Conservation (phyloP, 2,113 vertebrate genomes). For the Bubo bubo region DNA sequence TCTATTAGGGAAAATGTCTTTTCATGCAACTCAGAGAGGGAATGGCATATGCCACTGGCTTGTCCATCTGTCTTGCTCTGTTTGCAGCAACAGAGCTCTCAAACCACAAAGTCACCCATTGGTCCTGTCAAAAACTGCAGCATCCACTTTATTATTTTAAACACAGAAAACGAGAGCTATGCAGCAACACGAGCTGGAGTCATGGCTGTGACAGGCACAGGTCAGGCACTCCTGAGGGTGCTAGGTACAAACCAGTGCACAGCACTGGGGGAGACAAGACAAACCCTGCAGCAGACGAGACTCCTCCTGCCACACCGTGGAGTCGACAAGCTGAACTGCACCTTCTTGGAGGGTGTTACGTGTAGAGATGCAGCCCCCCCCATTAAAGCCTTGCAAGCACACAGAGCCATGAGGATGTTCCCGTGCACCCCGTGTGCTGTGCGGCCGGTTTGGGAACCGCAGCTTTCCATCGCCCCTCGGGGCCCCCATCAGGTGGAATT, state of each 20-base stretch:
- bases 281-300: background rate
- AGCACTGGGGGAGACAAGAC: accelerated
- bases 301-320: accelerated
- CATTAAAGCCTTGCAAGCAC: background rate
- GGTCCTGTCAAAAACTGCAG: background rate
- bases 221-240: accelerated
- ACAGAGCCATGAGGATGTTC: accelerated
- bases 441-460: background rate
- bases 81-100: background rate
- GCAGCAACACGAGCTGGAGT: background rate
- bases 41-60: background rate
- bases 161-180: background rate
- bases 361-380: accelerated
- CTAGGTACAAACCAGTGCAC: background rate
- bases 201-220: accelerated
- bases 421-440: accelerated
- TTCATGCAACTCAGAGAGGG: background rate
- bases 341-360: accelerated
- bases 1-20: background rate
- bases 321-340: background rate
- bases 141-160: background rate
- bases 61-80: background rate
- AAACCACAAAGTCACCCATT: background rate
- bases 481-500: background rate
- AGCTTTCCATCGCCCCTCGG: background rate